Conservation (phyloP, 1,140 invertebrate species). For the Apis cerana region DNA sequence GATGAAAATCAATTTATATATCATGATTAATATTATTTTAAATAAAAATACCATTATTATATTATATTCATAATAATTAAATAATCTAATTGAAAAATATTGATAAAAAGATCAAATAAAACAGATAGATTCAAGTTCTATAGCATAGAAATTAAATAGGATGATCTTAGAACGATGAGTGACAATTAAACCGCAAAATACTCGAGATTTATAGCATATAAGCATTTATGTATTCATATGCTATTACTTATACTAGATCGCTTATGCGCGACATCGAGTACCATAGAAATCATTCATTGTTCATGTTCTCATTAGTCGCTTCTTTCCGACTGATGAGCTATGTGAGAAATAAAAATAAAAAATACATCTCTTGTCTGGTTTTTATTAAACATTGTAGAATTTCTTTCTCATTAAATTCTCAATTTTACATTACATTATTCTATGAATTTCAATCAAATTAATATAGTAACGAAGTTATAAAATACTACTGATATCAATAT, state of each 20-base stretch:
- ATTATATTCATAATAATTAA: neutral
- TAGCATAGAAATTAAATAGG: neutral
- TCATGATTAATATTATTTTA: neutral
- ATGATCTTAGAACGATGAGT: neutral
- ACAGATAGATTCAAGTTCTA: neutral
- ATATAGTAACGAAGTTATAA: no score
- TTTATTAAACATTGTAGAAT: neutral
- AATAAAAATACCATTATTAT: neutral
- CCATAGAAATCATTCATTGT: slow-evolving; percentile 35
- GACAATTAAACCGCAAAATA: slow-evolving; percentile 31
- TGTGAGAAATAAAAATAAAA: neutral
- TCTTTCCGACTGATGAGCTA: neutral
- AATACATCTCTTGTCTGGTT: neutral
- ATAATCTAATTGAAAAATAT: neutral
- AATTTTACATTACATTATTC: neutral
- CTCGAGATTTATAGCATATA: slow-evolving; percentile 12
- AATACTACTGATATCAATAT: neutral
- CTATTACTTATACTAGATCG: slow-evolving; percentile 16
- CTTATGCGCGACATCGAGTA: neutral
- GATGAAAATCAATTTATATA: neutral
- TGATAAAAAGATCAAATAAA: neutral
- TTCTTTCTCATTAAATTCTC: neutral
- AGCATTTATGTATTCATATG: slow-evolving; percentile 33
- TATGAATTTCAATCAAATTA: neutral
- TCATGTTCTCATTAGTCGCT: slow-evolving; percentile 11